phyloP scores from a whole-genome alignment of 2,797 vertebrate genomes.

The Arctocebus calabarensis region DNA sequence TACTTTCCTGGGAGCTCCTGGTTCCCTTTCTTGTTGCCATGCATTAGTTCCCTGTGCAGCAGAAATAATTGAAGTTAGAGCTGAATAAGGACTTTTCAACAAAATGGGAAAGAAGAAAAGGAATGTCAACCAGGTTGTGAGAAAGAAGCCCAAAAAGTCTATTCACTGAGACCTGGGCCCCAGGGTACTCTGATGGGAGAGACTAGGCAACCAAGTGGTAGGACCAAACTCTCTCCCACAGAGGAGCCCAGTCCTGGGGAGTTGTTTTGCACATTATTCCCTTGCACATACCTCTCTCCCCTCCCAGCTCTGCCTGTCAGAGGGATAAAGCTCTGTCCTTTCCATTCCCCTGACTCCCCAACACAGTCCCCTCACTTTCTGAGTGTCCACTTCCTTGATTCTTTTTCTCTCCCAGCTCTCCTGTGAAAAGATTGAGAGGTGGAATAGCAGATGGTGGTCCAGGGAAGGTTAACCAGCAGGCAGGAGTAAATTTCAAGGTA shows the following conservation, averaged over 20 bases:
- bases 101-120: slow-evolving; percentile 44
- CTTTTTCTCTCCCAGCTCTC: not conserved
- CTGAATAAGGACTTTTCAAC: slow-evolving; percentile 34
- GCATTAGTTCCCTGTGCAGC: not conserved
- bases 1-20: not conserved
- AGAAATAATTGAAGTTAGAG: slow-evolving; percentile 27
- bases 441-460: not conserved
- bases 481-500: not conserved
- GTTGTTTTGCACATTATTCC: slow-evolving; percentile 41
- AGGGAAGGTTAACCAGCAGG: not conserved
- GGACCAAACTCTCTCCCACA: not conserved
- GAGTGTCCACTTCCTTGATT: not conserved
- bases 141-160: slow-evolving; percentile 5
- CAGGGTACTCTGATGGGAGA: not conserved
- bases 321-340: slow-evolving; percentile 34
- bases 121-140: not conserved
- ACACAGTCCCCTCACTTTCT: not conserved
- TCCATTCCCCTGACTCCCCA: not conserved
- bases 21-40: not conserved
- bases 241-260: not conserved
- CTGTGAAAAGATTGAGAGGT: not conserved
- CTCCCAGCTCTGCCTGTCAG: not conserved
- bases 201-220: not conserved
- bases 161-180: slow-evolving; percentile 9
- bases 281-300: not conserved